phyloP scores from a whole-genome alignment of 2,888 invertebrate genomes.

The Sarcophaga subvicina region DNA sequence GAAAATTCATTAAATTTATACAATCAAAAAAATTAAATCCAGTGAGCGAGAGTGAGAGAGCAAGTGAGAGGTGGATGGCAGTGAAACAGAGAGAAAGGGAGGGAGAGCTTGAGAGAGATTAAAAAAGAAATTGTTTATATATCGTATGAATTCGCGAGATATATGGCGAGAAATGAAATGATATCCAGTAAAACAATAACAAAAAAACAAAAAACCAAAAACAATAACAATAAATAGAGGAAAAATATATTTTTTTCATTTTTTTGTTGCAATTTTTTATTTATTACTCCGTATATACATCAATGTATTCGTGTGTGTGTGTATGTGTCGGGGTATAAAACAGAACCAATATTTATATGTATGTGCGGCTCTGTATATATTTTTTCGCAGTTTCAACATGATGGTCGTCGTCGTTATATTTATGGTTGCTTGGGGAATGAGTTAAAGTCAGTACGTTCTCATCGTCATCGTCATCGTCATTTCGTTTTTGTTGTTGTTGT shows the following conservation, averaged over 20 bases:
- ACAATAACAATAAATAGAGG: slow-evolving; percentile 58
- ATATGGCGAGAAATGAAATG: slow-evolving; percentile 22
- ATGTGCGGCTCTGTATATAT: too few relatives aligned
- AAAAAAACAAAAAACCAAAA: slow-evolving; percentile 25
- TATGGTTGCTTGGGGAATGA: slow-evolving; percentile 63
- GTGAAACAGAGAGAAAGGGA: background rate
- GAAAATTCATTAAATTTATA: slow-evolving; percentile 79
- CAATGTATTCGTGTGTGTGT: background rate
- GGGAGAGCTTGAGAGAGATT: background rate
- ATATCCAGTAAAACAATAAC: background rate
- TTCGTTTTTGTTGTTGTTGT: slow-evolving; percentile 29
- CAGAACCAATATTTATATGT: too few relatives aligned
- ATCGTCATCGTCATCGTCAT: background rate
- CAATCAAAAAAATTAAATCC: slow-evolving; percentile 14
- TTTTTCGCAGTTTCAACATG: slow-evolving; percentile 22
- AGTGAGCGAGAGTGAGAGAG: background rate
- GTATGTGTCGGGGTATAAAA: background rate
- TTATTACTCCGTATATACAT: slow-evolving; percentile 39
- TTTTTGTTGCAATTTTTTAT: slow-evolving; percentile 57
- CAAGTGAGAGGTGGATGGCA: slow-evolving; percentile 25
- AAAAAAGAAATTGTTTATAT: too few relatives aligned
- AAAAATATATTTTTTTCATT: background rate
- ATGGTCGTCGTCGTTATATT: slow-evolving; percentile 49
- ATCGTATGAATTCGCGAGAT: background rate
- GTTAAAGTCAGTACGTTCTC: slow-evolving; percentile 43